Conservation (phyloP, 2,797 vertebrate genomes). For the Pseudochromis fuscus region DNA sequence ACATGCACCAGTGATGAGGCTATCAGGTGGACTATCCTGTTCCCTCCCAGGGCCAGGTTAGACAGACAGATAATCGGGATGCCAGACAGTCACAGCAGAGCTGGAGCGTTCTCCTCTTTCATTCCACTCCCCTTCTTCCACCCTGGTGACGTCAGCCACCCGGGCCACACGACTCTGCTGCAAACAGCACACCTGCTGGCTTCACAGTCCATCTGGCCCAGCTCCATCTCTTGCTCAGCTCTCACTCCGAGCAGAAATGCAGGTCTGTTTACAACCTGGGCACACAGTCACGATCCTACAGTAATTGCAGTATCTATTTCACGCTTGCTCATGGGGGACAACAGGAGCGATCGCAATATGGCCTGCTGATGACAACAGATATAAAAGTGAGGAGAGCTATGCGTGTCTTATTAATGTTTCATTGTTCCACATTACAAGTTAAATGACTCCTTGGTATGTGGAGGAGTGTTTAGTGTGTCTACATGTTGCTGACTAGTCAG, state of each 20-base stretch:
- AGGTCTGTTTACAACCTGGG: constrained; percentile 75
- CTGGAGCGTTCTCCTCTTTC: constrained; percentile 63
- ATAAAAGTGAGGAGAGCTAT: constrained; percentile 32
- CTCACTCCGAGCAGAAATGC: constrained; percentile 58
- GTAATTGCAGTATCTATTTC: constrained; percentile 46
- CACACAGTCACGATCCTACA: constrained; percentile 57
- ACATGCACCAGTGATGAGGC: constrained; percentile 27
- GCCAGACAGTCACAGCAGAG: constrained; percentile 64
- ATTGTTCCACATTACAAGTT: constrained; percentile 37
- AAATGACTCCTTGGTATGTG: constrained; percentile 11
- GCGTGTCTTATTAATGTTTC: constrained; percentile 33
- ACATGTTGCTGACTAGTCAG: constrained; percentile 56
- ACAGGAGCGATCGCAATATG: neutral
- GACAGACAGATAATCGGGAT: constrained; percentile 53
- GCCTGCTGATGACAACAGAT: constrained; percentile 30
- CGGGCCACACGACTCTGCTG: constrained; percentile 77
- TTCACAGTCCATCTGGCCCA: constrained; percentile 72
- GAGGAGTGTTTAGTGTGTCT: constrained; percentile 23
- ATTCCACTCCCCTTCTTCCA: constrained; percentile 56
- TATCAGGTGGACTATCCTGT: constrained; percentile 45
- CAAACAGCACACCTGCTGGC: constrained; percentile 83
- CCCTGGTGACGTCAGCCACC: constrained; percentile 78
- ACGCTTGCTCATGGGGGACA: constrained; percentile 2
- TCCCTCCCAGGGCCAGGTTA: constrained; percentile 33
- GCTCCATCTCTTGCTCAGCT: constrained; percentile 70